phyloP scores from a whole-genome alignment of 92 coral and sea anemone genomes.

The Galaxea fascicularis region DNA sequence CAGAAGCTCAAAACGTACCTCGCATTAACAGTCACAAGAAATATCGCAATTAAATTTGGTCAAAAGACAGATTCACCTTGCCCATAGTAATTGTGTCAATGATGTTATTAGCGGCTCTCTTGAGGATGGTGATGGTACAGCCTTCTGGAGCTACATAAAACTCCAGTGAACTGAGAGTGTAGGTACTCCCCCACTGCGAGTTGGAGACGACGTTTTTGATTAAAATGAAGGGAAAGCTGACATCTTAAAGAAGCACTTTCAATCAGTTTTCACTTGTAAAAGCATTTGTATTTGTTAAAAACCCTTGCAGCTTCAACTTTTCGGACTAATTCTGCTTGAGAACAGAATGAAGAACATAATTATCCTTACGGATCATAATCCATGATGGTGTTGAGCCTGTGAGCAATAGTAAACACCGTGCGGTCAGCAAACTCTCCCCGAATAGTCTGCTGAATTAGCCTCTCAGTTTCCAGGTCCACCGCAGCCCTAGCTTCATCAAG shows the following conservation, averaged over 20 bases:
- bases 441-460: slow-evolving; percentile 76
- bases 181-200: background rate
- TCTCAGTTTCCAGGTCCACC: slow-evolving; percentile 85
- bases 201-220: too few species aligned
- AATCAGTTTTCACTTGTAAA: too few species aligned
- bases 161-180: background rate
- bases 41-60: background rate
- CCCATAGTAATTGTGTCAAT: background rate
- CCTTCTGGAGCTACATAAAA: background rate
- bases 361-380: slow-evolving; percentile 68
- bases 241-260: too few species aligned
- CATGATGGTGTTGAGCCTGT: slow-evolving; percentile 82
- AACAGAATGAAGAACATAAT: too few species aligned
- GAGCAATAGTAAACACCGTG: slow-evolving; percentile 79
- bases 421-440: slow-evolving; percentile 85
- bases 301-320: too few species aligned
- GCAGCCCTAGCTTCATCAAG: slow-evolving; percentile 90
- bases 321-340: too few species aligned
- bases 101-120: background rate
- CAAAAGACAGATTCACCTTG: background rate
- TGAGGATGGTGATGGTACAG: background rate
- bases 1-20: slow-evolving; percentile 42
- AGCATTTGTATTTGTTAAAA: too few species aligned
- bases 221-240: too few species aligned
- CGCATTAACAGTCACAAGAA: slow-evolving; percentile 39